phyloP scores from a whole-genome alignment of 2,888 invertebrate species.

The Helicoverpa assulta region DNA sequence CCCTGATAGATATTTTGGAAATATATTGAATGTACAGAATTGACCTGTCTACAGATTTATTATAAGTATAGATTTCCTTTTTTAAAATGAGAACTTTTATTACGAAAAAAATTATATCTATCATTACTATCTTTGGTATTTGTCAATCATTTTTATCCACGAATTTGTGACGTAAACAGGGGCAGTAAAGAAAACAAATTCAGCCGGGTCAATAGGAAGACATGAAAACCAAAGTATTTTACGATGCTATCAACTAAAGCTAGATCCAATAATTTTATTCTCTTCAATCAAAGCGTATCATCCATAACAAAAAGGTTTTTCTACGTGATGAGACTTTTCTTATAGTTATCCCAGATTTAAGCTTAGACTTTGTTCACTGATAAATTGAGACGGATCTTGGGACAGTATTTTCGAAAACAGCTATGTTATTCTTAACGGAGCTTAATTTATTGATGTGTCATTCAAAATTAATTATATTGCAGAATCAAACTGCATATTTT shows the following conservation, averaged over 20 bases:
- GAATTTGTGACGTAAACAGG: conserved; percentile 9
- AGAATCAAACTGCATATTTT: too few relatives aligned
- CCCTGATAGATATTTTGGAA: too few relatives aligned
- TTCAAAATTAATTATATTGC: too few relatives aligned
- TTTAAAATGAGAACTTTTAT: too few relatives aligned
- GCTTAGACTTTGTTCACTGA: conserved; percentile 44
- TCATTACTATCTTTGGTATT: too few relatives aligned
- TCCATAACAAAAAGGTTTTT: conserved; percentile 31
- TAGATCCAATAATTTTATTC: conserved; percentile 24
- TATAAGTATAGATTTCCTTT: too few relatives aligned
- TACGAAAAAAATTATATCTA: too few relatives aligned
- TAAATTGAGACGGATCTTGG: conserved; percentile 29
- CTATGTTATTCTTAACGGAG: too few relatives aligned
- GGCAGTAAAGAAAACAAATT: conserved; percentile 22
- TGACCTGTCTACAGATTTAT: too few relatives aligned
- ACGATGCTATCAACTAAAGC: conserved; percentile 7
- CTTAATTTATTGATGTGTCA: too few relatives aligned
- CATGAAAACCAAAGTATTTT: conserved; percentile 23
- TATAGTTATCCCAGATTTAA: conserved; percentile 30
- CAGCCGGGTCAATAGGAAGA: conserved; percentile 21
- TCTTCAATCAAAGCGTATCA: conserved; percentile 21
- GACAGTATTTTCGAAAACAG: too few relatives aligned
- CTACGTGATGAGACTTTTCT: conserved; percentile 52
- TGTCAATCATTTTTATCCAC: background rate
- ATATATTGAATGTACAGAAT: too few relatives aligned